These are phyloP conservation scores for Graphium colonna DNA, from an alignment of 2,888 invertebrate species.

Conservation along the genomic window DNA sequence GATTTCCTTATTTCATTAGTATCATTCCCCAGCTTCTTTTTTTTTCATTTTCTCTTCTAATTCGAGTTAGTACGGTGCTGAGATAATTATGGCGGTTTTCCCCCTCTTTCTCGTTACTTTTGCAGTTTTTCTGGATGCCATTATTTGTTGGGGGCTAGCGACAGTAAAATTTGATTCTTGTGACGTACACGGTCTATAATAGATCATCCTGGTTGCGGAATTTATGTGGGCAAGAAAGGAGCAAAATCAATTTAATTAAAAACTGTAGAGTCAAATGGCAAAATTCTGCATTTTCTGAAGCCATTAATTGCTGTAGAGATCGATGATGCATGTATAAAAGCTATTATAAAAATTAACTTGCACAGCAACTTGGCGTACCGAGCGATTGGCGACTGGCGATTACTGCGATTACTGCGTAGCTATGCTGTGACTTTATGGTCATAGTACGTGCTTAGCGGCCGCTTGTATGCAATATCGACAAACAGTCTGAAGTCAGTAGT, in stretches of 20 bases:
- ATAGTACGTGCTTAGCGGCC: neutral
- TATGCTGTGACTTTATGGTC: neutral
- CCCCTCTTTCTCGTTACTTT: constrained; percentile 23
- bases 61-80: constrained; percentile 31
- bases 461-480: neutral
- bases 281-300: constrained; percentile 26
- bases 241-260: constrained; percentile 7
- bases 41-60: constrained; percentile 18
- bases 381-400: neutral
- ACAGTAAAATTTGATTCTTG: neutral
- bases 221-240: constrained; percentile 1
- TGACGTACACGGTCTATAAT: neutral
- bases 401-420: neutral
- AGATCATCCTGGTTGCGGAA: neutral
- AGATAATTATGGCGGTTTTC: constrained; percentile 30
- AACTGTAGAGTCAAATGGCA: constrained; percentile 28
- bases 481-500: constrained; percentile 8
- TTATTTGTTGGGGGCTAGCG: neutral
- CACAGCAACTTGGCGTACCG: neutral
- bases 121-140: constrained; percentile 1
- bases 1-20: neutral
- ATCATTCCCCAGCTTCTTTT: neutral
- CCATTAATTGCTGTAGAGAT: neutral
- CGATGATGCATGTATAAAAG: neutral
- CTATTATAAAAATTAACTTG: neutral